Evolutionary conservation across 2,113 vertebrate genomes (phyloP), one percentile per base, ranked within the genome.

Genomic region (Macrotus californicus): DNA sequence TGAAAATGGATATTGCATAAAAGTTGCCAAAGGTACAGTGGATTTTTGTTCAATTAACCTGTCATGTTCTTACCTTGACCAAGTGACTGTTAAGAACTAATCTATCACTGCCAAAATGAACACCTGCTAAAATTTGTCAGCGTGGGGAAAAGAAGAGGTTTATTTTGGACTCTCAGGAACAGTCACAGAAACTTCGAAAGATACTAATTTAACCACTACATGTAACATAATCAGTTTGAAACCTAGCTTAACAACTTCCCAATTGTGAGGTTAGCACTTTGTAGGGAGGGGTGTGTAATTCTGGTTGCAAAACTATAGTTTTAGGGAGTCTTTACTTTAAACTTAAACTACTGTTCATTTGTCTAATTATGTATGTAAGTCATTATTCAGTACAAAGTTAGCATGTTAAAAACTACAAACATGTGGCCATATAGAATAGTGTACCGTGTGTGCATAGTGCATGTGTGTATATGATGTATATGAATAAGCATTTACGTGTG

Each of bases 1-100:
- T 90, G 95, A 97, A 94, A 98, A 98, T 26, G 99, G 99, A 87
- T 98, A 98, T 92, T 99, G 99, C 96, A 75, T 99, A 50, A 98
- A 97, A 98, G 97, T 98, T 48, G 95, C 98, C 46, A 99, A 96
- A 99, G 99, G 99, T 99, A 98, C 67, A 67, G 66, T 82, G 26
- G 54, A 72, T 79, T 48, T 96, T 69, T 95, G 43, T 36, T 93
- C 48, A 39, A 3, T 92, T 54, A 85, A 81, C 61, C 26, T 94
- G 26, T 94, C 41, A 61, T 39, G 41, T 67, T 92, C 59, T 89
- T 86, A 7, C 56, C 85, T 59, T 91, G 75, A 69, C 66, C 56
- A 36, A 96, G n/a, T 92, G 26, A 34, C 69, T 93, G 59, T 94
- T 69, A 87, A 90, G 29, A 87, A 89, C 12, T 87, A 73, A n/a